Conservation (phyloP, 2,113 vertebrate genomes). For the Atherinomorus stipes region DNA sequence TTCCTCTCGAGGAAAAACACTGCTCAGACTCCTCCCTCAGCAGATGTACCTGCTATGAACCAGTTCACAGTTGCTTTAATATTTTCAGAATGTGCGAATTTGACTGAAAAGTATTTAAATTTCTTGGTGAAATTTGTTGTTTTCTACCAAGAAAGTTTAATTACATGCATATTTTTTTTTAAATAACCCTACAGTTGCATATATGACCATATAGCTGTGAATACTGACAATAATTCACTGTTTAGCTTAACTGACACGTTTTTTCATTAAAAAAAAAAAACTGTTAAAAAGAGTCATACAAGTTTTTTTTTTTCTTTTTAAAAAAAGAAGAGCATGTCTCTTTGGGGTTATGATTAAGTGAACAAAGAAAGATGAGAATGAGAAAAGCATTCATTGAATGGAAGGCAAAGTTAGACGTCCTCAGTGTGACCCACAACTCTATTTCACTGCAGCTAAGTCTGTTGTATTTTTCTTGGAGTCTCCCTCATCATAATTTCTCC, state of each 20-base stretch:
- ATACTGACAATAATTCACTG: no score
- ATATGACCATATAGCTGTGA: neutral
- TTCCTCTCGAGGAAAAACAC: neutral
- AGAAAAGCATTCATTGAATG: neutral
- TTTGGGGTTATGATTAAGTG: no score
- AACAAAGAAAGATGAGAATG: neutral
- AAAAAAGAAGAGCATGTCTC: no score
- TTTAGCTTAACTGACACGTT: no score
- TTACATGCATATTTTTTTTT: neutral
- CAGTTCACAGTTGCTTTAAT: neutral
- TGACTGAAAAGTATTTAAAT: neutral
- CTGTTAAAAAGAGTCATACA: no score
- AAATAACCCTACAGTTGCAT: no score
- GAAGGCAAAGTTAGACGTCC: constrained; percentile 19
- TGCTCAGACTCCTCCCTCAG: neutral
- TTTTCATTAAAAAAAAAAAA: no score
- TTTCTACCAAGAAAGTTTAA: neutral
- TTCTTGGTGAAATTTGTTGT: neutral
- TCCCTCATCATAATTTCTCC: constrained; percentile 35
- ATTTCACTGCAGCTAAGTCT: constrained; percentile 5
- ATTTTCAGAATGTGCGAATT: rapidly evolving
- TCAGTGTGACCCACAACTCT: constrained; percentile 8
- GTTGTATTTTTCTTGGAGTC: constrained; percentile 60
- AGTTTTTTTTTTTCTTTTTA: no score
- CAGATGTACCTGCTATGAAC: neutral